These are phyloP conservation scores for Anguilla marmorata DNA, from an alignment of 2,797 vertebrate genomes.

Conservation along the genomic window DNA sequence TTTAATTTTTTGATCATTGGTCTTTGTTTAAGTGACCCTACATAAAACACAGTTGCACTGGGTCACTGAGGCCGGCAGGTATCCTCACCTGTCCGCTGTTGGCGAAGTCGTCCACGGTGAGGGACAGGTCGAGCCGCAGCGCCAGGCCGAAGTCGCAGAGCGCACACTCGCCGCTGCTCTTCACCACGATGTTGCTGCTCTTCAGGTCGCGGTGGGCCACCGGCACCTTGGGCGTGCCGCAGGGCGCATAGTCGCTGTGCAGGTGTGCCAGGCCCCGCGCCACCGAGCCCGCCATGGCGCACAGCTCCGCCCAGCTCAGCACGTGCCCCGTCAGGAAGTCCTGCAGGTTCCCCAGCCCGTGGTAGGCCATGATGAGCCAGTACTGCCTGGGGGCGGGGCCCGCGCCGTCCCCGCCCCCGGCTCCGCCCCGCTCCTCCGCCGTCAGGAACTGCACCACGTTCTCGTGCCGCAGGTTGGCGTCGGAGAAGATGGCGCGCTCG, in stretches of 20 bases:
- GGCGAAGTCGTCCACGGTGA: constrained; percentile 83
- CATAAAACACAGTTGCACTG: not conserved
- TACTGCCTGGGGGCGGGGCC: constrained; percentile 70
- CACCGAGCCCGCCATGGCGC: constrained; percentile 77
- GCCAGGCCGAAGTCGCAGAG: constrained; percentile 88
- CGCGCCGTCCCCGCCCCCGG: constrained; percentile 40
- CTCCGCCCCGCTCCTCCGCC: constrained; percentile 69
- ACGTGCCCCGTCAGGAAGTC: constrained; percentile 77
- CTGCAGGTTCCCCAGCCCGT: constrained; percentile 83
- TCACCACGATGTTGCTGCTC: constrained; percentile 85
- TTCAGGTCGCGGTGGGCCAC: constrained; percentile 86
- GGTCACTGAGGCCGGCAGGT: not conserved
- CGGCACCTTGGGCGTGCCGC: constrained; percentile 74
- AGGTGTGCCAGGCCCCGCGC: constrained; percentile 82
- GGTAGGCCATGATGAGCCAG: constrained; percentile 86
- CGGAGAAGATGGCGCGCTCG: constrained; percentile 80
- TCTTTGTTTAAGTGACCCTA: not conserved
- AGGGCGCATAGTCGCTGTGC: constrained; percentile 78
- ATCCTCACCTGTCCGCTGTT: constrained; percentile 83
- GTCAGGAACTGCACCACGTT: constrained; percentile 82
- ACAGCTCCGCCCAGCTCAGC: constrained; percentile 81
- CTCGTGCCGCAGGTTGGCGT: constrained; percentile 78
- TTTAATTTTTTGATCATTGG: not conserved
- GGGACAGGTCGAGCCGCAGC: constrained; percentile 76
- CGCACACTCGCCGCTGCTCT: constrained; percentile 74